These are phyloP conservation scores for Abscondita cerata DNA, from an alignment of 2,888 invertebrate species.

Conservation along the genomic window DNA sequence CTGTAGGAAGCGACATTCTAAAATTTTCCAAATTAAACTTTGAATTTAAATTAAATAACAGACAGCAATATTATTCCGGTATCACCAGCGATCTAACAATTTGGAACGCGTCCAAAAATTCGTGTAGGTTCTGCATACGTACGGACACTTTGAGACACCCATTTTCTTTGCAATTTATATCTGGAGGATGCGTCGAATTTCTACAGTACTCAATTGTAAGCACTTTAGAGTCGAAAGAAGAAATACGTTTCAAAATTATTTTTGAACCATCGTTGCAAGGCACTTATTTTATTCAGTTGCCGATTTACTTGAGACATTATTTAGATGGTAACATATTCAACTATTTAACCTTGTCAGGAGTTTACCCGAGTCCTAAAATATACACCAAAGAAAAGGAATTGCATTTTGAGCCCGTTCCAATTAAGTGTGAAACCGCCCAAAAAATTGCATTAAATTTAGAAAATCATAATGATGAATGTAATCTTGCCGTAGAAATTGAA, in stretches of 20 bases:
- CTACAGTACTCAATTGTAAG: slow-evolving; percentile 40
- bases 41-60: slow-evolving; percentile 14
- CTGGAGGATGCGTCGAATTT: slow-evolving; percentile 37
- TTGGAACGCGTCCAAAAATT: slow-evolving; percentile 38
- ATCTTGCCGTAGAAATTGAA: slow-evolving; percentile 22
- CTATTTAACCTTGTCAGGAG: slow-evolving; percentile 50
- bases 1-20: slow-evolving; percentile 37
- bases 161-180: slow-evolving; percentile 45
- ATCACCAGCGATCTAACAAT: slow-evolving; percentile 18
- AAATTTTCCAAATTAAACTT: slow-evolving; percentile 20
- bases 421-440: slow-evolving; percentile 42
- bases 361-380: slow-evolving; percentile 46
- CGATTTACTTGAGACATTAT: slow-evolving; percentile 52
- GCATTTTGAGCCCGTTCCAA: slow-evolving; percentile 52
- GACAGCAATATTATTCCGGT: neutral
- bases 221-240: slow-evolving; percentile 42
- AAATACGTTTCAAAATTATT: slow-evolving; percentile 43
- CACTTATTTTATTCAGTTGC: slow-evolving; percentile 44
- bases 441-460: slow-evolving; percentile 39
- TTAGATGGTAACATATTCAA: slow-evolving; percentile 50
- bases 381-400: slow-evolving; percentile 44
- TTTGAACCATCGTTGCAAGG: slow-evolving; percentile 48
- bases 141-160: slow-evolving; percentile 46
- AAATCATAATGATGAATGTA: slow-evolving; percentile 37
- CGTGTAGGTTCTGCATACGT: slow-evolving; percentile 46